Evolutionary conservation across 2,113 vertebrate species (phyloP).

Genomic region (Eurypyga helias): DNA sequence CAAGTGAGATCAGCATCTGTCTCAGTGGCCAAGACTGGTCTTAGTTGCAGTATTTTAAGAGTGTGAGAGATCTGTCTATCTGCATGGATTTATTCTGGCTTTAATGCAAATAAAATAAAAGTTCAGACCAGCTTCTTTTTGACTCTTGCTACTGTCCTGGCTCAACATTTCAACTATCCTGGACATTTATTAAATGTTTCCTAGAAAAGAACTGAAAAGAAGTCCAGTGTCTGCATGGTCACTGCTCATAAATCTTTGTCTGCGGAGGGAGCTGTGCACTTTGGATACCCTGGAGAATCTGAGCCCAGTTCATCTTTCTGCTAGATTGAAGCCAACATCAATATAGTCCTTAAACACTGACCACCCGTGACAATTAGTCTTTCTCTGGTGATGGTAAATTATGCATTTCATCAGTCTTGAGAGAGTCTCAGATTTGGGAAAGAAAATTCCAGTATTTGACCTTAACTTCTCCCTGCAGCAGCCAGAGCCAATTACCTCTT

Average conservation of each 20-base stretch:
- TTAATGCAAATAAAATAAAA: not conserved
- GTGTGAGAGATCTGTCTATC: not conserved
- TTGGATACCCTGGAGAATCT: not conserved
- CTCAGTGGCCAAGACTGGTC: not conserved
- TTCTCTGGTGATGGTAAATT: not conserved
- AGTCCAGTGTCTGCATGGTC: not conserved
- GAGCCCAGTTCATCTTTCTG: not conserved
- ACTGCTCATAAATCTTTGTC: not conserved
- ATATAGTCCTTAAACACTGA: not conserved
- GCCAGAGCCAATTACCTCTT: not conserved
- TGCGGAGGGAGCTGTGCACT: not conserved
- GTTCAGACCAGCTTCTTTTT: not conserved
- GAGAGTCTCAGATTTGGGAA: not conserved
- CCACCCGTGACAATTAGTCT: not conserved
- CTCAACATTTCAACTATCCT: not conserved
- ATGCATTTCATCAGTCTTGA: not conserved
- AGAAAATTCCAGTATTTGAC: constrained; percentile 3
- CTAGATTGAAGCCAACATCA: not conserved
- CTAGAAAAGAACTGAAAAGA: not conserved
- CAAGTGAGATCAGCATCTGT: not conserved
- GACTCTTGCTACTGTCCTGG: not conserved
- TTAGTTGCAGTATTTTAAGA: not conserved
- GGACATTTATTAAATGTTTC: not conserved
- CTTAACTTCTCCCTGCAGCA: not conserved
- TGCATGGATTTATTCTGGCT: not conserved